These are phyloP conservation scores for Psammodynastes pulverulentus DNA, from an alignment of 2,113 vertebrate species.

Conservation along the genomic window DNA sequence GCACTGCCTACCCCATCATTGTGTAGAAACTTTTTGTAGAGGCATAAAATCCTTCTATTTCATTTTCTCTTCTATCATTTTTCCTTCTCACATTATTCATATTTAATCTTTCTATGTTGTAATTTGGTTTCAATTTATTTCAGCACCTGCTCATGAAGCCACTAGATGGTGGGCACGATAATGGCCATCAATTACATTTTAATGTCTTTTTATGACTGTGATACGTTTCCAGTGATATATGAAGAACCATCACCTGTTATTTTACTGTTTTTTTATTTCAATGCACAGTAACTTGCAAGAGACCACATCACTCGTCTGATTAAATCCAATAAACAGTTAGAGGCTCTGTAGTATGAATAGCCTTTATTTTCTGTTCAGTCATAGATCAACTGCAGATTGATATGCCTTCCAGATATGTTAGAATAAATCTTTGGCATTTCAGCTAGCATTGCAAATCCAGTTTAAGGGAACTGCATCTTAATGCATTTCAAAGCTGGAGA, in stretches of 20 bases:
- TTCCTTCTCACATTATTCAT: slow-evolving; percentile 1
- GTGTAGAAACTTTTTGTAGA: background rate
- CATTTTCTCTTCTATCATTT: background rate
- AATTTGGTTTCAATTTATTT: slow-evolving; percentile 18
- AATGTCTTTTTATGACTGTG: background rate
- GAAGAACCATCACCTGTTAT: background rate
- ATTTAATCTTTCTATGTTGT: slow-evolving; percentile 14
- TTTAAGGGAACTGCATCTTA: background rate
- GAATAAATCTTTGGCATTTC: background rate
- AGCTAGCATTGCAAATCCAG: background rate
- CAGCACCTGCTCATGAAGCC: slow-evolving; percentile 13
- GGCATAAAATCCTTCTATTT: background rate
- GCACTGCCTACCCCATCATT: background rate
- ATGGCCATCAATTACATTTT: slow-evolving; percentile 7
- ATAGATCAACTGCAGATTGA: background rate
- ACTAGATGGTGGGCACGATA: slow-evolving; percentile 10
- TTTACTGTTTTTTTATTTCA: background rate
- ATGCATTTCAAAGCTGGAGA: background rate
- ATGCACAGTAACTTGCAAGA: background rate
- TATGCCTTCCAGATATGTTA: background rate
- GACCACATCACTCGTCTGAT: background rate
- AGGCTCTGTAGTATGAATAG: background rate
- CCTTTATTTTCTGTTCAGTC: background rate
- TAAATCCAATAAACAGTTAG: background rate
- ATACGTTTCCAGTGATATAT: background rate